phyloP scores from a whole-genome alignment of 2,113 vertebrate genomes.

The Trogon surrucura region DNA sequence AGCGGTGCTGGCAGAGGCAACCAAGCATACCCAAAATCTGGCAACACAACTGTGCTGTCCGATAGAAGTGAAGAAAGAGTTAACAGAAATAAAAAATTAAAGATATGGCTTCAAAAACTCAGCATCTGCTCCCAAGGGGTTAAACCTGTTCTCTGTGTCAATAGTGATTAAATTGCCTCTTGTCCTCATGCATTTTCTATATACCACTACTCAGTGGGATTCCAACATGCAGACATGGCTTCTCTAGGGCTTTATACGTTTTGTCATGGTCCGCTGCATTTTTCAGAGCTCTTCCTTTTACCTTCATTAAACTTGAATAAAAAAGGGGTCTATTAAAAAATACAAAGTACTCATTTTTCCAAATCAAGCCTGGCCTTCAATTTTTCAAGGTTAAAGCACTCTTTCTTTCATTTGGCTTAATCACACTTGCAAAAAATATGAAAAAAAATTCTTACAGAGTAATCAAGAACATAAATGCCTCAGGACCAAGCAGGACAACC shows the following conservation, averaged over 20 bases:
- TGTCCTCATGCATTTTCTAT: not conserved
- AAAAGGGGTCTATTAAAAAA: slow-evolving; percentile 35
- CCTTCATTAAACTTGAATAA: slow-evolving; percentile 49
- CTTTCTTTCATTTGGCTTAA: not conserved
- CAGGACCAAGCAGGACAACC: not conserved
- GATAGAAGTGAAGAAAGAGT: not conserved
- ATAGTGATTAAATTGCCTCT: not conserved
- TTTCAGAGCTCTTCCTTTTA: slow-evolving; percentile 30
- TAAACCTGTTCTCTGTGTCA: not conserved
- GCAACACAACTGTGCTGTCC: not conserved
- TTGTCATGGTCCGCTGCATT: slow-evolving; percentile 29
- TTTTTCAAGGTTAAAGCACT: not conserved
- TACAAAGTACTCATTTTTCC: slow-evolving; percentile 20
- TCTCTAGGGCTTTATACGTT: not conserved
- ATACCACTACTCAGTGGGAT: not conserved
- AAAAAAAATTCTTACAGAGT: not conserved
- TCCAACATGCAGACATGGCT: not conserved
- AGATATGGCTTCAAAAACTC: not conserved
- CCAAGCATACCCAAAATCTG: rapidly evolving
- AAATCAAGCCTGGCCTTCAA: not conserved
- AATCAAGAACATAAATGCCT: not conserved
- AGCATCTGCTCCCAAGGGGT: not conserved
- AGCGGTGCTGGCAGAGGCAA: not conserved
- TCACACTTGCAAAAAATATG: not conserved
- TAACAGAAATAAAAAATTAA: not conserved